Evolutionary conservation across 1,140 invertebrate genomes (phyloP).

Genomic region (Bicyclus anynana): DNA sequence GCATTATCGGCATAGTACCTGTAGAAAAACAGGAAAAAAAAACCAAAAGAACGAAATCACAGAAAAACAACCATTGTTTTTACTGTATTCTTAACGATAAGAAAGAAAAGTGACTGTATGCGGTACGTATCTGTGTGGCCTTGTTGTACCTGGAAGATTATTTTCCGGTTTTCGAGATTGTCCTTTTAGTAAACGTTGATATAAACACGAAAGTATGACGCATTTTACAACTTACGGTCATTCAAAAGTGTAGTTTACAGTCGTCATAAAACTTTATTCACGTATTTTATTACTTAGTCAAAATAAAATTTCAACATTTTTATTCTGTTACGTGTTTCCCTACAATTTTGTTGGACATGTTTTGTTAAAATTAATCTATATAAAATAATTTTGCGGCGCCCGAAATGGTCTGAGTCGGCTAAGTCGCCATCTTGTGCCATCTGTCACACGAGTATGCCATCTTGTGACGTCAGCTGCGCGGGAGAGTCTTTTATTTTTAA

Average conservation of each 20-base stretch:
- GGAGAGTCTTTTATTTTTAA: conserved; percentile 15
- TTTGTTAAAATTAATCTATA: background rate
- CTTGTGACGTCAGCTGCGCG: conserved; percentile 22
- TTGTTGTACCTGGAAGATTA: background rate
- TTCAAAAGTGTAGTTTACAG: background rate
- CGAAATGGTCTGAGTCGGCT: background rate
- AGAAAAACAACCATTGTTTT: background rate
- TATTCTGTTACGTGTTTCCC: background rate
- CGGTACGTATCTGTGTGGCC: background rate
- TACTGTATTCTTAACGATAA: background rate
- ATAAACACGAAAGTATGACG: background rate
- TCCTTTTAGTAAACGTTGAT: background rate
- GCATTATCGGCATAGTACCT: too few relatives aligned
- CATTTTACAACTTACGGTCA: background rate
- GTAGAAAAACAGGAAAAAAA: background rate
- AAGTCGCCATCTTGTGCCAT: conserved; percentile 5
- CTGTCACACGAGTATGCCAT: conserved; percentile 16
- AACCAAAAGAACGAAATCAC: background rate
- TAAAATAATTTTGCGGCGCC: conserved; percentile 1
- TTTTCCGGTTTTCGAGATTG: background rate
- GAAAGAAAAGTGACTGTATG: background rate
- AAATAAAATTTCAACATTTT: background rate
- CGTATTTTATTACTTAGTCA: background rate
- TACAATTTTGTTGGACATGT: background rate
- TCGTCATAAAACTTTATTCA: background rate